Evolutionary conservation across 2,797 vertebrate genomes (phyloP).

Genomic region (Smutsia gigantea): DNA sequence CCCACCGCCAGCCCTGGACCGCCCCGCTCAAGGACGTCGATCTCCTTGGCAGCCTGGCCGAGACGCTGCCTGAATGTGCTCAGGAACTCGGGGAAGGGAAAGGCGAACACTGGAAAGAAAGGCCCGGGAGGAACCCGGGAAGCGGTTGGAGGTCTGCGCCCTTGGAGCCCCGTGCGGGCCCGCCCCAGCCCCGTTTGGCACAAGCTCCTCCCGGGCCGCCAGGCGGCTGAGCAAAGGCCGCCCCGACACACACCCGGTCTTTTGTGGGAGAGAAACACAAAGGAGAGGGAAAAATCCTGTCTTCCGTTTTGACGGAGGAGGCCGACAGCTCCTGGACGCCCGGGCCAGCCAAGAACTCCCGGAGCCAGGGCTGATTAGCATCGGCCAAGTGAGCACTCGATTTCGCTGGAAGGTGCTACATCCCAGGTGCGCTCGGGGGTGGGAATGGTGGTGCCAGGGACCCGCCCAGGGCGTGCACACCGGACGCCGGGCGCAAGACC

Average conservation of each 20-base stretch:
- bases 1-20: background rate
- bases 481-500: rapidly evolving
- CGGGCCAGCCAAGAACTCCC: slow-evolving; percentile 1
- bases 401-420: background rate
- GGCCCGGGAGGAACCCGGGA: background rate
- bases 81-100: slow-evolving; percentile 31
- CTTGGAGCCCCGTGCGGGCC: background rate
- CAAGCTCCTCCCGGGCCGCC: background rate
- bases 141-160: slow-evolving; percentile 73
- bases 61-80: slow-evolving; percentile 39
- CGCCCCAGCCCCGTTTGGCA: slow-evolving; percentile 38
- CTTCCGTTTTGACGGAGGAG: slow-evolving; percentile 65
- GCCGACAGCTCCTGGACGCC: slow-evolving; percentile 28
- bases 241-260: slow-evolving; percentile 66
- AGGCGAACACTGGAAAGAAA: background rate
- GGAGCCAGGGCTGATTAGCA: background rate
- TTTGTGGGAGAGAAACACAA: slow-evolving; percentile 74
- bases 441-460: background rate
- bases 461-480: background rate
- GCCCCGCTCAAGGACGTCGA: background rate
- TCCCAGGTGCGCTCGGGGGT: background rate
- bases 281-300: slow-evolving; percentile 14
- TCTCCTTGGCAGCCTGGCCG: slow-evolving; percentile 45
- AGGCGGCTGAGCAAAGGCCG: slow-evolving; percentile 63
- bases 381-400: background rate